Evolutionary conservation across 2,113 vertebrate genomes (phyloP).

Genomic region (Hippocampus guttulatus): DNA sequence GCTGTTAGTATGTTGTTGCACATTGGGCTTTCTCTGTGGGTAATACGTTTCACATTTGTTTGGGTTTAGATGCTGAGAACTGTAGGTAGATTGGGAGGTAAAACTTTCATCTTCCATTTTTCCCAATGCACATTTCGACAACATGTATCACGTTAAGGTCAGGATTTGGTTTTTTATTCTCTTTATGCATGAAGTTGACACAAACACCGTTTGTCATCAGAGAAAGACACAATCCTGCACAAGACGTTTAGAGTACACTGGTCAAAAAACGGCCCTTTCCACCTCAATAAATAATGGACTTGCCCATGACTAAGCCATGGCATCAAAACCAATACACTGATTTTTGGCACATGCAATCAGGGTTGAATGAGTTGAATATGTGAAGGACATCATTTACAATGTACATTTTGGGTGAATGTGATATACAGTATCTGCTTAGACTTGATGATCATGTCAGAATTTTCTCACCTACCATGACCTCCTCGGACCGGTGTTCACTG

Average conservation of each 20-base stretch:
- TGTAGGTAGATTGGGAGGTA: conserved; percentile 20
- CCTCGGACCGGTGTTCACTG: conserved; percentile 75
- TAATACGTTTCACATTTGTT: conserved; percentile 20
- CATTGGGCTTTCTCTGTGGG: conserved; percentile 23
- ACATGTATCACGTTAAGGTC: conserved; percentile 20
- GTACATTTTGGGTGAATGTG: conserved; percentile 50
- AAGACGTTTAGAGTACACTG: conserved; percentile 22
- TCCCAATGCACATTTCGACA: conserved; percentile 25
- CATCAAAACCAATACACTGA: conserved; percentile 12
- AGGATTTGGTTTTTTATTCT: conserved; percentile 20
- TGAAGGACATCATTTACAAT: conserved; percentile 33
- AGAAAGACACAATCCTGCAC: conserved; percentile 14
- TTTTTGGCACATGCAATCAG: conserved; percentile 60
- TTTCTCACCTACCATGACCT: conserved; percentile 65
- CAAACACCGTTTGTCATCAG: conserved; percentile 7
- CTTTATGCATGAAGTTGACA: conserved; percentile 15
- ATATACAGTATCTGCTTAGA: conserved; percentile 47
- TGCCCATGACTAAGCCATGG: conserved; percentile 42
- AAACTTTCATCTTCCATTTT: conserved; percentile 20
- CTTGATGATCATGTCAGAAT: conserved; percentile 50
- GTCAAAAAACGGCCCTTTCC: conserved; percentile 12
- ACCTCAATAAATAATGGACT: conserved; percentile 30
- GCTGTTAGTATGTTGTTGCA: conserved; percentile 27
- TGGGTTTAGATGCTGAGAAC: conserved; percentile 24
- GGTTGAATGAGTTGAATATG: conserved; percentile 40